Evolutionary conservation across 2,888 invertebrate genomes (phyloP), one percentile per base, ranked within the genome.

Genomic region (Cynaeus angustus): DNA sequence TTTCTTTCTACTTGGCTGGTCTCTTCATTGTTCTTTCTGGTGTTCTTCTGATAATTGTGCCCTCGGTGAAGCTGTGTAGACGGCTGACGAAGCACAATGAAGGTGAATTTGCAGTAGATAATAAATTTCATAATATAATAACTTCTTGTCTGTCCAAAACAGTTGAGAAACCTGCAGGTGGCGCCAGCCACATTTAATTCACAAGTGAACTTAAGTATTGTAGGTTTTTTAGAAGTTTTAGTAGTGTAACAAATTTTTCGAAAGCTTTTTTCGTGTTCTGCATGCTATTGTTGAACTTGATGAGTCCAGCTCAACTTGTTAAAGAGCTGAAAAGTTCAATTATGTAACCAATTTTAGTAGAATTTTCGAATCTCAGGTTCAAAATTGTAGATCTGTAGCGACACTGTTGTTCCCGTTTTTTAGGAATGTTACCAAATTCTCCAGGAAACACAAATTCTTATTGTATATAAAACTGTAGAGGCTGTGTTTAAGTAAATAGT

Each of bases 1-100:
- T 93, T 52, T 92, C 94, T 0, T 95, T 95, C 87, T 94, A 93
- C 86, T 82, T 94, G 61, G 92, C 94, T 0, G 95, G 95, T 0
- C 86, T 92, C 16, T 94, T 94, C 86, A 94, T 95, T 74, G 90
- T 89, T 0, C 61, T 92, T 8, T 94, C 94, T 0, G 95, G 95
- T 0, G 77, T 90, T 0, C 87, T 94, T 50, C 84, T 94, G 74
- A 70, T 84, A 9, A 77, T 86, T 46, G 69, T 86, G 52, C 86
- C 86, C 9, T 73, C 83, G 2, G 79, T 81, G 4, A 83, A 83
- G 50, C 75, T 79, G 10, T 85, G 82, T 72, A 82, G 80, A 13
- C 82, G 80, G 65, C 71, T 83, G 30, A 21, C 21, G 21, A 21
- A 21, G 21, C 5, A 69, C 73, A 7, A 75, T n/a, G 45, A 76